A percentile compares a stretch with the other conserved stretches of the same genome.
Conservation (phyloP, 2,113 vertebrate species). For the Mola mola region DNA sequence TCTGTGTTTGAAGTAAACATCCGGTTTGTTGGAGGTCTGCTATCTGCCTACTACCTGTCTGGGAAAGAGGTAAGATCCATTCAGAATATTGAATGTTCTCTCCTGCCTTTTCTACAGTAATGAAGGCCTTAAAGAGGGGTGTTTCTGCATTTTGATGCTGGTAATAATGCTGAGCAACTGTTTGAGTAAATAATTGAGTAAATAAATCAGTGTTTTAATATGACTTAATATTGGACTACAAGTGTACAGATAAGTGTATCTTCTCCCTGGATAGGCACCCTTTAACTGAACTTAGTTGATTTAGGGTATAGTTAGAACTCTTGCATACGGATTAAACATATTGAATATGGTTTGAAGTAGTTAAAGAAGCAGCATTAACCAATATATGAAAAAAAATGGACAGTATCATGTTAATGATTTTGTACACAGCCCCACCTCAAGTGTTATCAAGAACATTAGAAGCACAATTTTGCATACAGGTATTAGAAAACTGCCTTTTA, state of each 20-base stretch:
- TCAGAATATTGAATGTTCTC: background rate
- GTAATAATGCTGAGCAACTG: background rate
- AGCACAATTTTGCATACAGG: no score
- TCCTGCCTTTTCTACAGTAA: background rate
- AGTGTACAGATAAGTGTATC: no score
- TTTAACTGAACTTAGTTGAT: no score
- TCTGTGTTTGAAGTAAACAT: constrained; percentile 99
- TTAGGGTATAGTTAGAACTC: no score
- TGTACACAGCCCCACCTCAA: no score
- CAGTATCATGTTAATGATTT: background rate
- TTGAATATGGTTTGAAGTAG: background rate
- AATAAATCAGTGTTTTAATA: constrained; percentile 12
- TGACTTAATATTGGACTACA: no score
- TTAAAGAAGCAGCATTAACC: background rate
- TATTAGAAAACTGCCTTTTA: no score
- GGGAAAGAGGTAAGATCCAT: constrained; percentile 98
- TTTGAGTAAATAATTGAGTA: background rate
- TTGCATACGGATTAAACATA: no score
- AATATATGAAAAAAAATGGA: background rate
- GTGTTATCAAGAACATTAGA: no score
- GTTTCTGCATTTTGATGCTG: constrained; percentile 5
- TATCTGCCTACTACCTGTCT: constrained; percentile 97
- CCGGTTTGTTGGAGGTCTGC: constrained; percentile 95
- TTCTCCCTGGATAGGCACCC: no score
- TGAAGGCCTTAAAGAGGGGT: background rate